phyloP scores from a whole-genome alignment of 2,888 invertebrate species.

The Athalia circularis region DNA sequence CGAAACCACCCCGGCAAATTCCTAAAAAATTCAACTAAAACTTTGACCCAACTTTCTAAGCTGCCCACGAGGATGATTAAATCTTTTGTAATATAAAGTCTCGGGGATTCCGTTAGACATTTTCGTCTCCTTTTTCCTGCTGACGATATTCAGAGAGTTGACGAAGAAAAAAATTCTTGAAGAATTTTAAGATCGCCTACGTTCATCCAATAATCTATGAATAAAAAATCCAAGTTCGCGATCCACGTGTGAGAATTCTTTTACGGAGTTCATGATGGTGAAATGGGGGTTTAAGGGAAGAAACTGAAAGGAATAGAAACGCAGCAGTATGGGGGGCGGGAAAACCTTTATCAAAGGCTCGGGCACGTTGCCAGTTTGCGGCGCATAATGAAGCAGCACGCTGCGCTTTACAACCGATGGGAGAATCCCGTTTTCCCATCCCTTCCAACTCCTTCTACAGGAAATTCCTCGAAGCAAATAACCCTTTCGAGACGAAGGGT shows the following conservation, averaged over 20 bases:
- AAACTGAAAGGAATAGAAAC: neutral
- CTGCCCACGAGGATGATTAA: neutral
- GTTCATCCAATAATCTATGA: too few relatives aligned
- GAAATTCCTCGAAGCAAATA: too few relatives aligned
- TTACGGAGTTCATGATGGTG: neutral
- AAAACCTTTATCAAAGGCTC: conserved; percentile 64
- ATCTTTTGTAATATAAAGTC: conserved; percentile 7
- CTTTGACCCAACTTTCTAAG: conserved; percentile 1
- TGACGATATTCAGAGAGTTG: too few relatives aligned
- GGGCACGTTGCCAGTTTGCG: conserved; percentile 70
- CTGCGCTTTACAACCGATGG: conserved; percentile 58
- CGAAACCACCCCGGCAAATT: neutral
- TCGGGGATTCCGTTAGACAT: neutral
- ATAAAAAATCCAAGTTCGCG: too few relatives aligned
- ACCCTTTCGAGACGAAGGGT: too few relatives aligned
- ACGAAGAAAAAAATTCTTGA: too few relatives aligned
- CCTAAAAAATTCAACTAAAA: conserved; percentile 23
- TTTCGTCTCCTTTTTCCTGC: neutral
- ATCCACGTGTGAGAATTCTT: too few relatives aligned
- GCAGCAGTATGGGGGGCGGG: neutral
- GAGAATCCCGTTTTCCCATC: too few relatives aligned
- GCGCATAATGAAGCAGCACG: conserved; percentile 72
- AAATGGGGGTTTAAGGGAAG: conserved; percentile 1
- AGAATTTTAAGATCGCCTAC: too few relatives aligned
- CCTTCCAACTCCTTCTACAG: too few relatives aligned